Evolutionary conservation across 2,888 invertebrate genomes (phyloP).

Genomic region (Platerodrilus igneus): DNA sequence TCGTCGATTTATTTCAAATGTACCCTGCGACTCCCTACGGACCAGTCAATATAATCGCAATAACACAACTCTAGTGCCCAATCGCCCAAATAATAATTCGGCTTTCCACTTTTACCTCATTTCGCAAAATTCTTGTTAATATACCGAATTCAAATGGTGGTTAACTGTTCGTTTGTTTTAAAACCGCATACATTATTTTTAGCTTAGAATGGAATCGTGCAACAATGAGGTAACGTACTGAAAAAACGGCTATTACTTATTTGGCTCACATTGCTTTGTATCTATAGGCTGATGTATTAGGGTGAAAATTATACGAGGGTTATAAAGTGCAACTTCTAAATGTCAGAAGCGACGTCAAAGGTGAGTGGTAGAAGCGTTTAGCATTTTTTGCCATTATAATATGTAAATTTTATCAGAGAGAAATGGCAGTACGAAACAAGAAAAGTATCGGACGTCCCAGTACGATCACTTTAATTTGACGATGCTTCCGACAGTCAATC

Average conservation of each 20-base stretch:
- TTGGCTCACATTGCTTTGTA: constrained; percentile 30
- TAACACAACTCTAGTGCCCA: constrained; percentile 46
- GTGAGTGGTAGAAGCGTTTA: constrained; percentile 31
- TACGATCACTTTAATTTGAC: too few relatives aligned
- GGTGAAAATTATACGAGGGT: constrained; percentile 38
- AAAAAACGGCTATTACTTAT: too few relatives aligned
- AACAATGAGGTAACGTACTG: too few relatives aligned
- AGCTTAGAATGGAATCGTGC: too few relatives aligned
- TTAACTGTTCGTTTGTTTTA: too few relatives aligned
- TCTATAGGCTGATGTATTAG: constrained; percentile 34
- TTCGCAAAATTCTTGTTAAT: too few relatives aligned
- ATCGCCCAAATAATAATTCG: constrained; percentile 35
- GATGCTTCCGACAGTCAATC: constrained; percentile 29
- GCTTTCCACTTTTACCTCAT: too few relatives aligned
- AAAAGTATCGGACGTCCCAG: too few relatives aligned
- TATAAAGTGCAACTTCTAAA: constrained; percentile 39
- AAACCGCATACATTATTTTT: too few relatives aligned
- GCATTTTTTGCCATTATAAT: constrained; percentile 7
- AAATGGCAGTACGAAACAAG: too few relatives aligned
- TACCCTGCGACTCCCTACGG: constrained; percentile 44
- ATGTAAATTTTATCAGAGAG: constrained; percentile 1
- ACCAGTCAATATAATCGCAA: constrained; percentile 52
- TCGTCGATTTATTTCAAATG: constrained; percentile 50
- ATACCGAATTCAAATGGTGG: too few relatives aligned
- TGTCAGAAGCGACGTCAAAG: constrained; percentile 37